Conservation (phyloP, 2,113 vertebrate genomes). For the Hemibagrus wyckioides region DNA sequence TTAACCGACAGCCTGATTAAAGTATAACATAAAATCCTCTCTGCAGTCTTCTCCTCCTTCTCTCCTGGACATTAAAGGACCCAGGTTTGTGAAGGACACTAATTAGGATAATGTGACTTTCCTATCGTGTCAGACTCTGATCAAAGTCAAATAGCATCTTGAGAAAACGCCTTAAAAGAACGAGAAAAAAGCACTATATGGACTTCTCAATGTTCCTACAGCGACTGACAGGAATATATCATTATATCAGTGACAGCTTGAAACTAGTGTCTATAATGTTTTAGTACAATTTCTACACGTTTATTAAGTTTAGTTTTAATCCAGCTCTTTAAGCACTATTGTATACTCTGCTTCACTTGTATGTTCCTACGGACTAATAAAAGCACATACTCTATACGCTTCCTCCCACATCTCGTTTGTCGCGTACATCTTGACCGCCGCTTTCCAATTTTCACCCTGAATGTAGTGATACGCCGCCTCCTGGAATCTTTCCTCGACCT, state of each 20-base stretch:
- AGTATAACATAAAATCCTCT: too few relatives aligned
- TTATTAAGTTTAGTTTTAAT: not conserved
- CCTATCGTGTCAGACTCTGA: too few relatives aligned
- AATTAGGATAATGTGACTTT: too few relatives aligned
- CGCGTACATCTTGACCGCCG: slow-evolving; percentile 89
- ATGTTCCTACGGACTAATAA: not conserved
- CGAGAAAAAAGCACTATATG: too few relatives aligned
- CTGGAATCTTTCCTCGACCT: slow-evolving; percentile 81
- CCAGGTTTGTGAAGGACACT: too few relatives aligned
- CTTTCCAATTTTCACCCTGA: slow-evolving; percentile 91
- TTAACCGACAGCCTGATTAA: too few relatives aligned
- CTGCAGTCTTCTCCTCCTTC: too few relatives aligned
- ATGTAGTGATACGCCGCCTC: slow-evolving; percentile 93
- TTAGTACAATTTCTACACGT: too few relatives aligned
- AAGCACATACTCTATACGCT: slow-evolving; percentile 80
- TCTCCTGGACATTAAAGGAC: too few relatives aligned
- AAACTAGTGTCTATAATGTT: not conserved
- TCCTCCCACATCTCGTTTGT: slow-evolving; percentile 91
- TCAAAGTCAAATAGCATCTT: not conserved
- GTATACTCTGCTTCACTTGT: not conserved
- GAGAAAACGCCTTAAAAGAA: not conserved
- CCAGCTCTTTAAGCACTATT: too few relatives aligned
- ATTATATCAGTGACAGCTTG: not conserved
- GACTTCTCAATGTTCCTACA: not conserved
- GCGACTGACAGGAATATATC: not conserved